A percentile compares a stretch with the other conserved stretches of the same genome.
phyloP scores from a whole-genome alignment of 2,888 invertebrate species.

The Mesorhabditis spiculigera region DNA sequence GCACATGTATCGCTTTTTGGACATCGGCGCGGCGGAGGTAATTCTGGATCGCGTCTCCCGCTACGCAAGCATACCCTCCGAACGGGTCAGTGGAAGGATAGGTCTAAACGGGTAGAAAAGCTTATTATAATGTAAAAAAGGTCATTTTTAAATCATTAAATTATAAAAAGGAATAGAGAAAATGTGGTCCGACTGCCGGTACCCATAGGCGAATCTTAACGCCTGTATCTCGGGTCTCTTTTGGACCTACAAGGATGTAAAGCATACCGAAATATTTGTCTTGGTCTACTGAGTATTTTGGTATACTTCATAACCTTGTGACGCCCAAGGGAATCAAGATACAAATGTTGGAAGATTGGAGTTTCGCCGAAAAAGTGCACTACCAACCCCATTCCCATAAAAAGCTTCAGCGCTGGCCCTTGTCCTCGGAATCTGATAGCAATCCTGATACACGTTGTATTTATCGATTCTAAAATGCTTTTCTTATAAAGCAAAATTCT shows the following conservation, averaged over 20 bases:
- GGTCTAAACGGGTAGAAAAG: conserved; percentile 28
- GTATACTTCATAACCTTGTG: no score
- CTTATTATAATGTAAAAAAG: background rate
- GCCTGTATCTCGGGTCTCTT: no score
- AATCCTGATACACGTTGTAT: conserved; percentile 40
- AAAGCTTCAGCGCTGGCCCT: background rate
- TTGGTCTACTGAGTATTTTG: no score
- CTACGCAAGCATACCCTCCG: conserved; percentile 45
- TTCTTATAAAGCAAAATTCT: background rate
- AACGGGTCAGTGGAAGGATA: conserved; percentile 41
- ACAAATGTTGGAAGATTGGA: no score
- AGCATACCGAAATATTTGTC: no score
- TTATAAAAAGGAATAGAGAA: no score
- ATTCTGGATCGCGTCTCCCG: conserved; percentile 28
- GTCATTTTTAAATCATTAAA: no score
- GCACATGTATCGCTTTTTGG: conserved; percentile 43
- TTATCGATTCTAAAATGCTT: conserved; percentile 17
- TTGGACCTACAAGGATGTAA: no score
- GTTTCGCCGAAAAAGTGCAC: no score
- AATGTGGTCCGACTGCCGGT: no score
- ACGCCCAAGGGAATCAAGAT: no score
- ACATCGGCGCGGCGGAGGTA: conserved; percentile 52
- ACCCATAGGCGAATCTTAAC: no score
- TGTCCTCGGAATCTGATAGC: conserved; percentile 16
- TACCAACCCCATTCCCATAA: background rate